phyloP scores from a whole-genome alignment of 2,797 vertebrate genomes.

The Lutjanus campechanus region DNA sequence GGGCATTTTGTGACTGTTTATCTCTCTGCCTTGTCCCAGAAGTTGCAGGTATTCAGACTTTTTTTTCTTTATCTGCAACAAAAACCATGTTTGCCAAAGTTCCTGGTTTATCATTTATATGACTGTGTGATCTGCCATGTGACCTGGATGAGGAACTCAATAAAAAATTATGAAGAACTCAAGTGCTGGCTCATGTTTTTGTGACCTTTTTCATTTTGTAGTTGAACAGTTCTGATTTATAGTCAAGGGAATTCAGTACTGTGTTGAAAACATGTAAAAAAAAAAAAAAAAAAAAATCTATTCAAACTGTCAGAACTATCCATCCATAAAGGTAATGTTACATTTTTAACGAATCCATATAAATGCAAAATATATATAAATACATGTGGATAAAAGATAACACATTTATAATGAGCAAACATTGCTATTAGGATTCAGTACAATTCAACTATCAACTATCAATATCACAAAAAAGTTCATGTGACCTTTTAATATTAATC shows the following conservation, averaged over 20 bases:
- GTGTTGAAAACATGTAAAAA: constrained; percentile 8
- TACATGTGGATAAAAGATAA: not conserved
- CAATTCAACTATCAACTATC: constrained; percentile 7
- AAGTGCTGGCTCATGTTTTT: constrained; percentile 24
- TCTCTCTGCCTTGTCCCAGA: constrained; percentile 1
- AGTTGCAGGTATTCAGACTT: constrained; percentile 19
- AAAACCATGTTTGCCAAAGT: constrained; percentile 71
- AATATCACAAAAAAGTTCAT: not conserved
- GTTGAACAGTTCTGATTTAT: constrained; percentile 12
- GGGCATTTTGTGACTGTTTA: constrained; percentile 25
- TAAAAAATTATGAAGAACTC: constrained; percentile 61
- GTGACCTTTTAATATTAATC: not conserved
- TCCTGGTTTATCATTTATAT: constrained; percentile 48
- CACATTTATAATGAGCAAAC: constrained; percentile 30
- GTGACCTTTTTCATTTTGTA: constrained; percentile 30
- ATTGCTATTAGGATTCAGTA: constrained; percentile 1
- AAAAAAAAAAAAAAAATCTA: constrained; percentile 13
- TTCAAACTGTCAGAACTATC: not conserved
- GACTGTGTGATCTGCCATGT: constrained; percentile 41
- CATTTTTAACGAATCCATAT: not conserved
- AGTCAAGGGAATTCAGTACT: not conserved
- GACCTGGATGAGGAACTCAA: constrained; percentile 62
- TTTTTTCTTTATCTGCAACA: constrained; percentile 14
- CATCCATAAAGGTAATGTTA: not conserved
- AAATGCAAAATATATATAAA: not conserved